Evolutionary conservation across 1,140 invertebrate genomes (phyloP).

Genomic region (Portunus trituberculatus): DNA sequence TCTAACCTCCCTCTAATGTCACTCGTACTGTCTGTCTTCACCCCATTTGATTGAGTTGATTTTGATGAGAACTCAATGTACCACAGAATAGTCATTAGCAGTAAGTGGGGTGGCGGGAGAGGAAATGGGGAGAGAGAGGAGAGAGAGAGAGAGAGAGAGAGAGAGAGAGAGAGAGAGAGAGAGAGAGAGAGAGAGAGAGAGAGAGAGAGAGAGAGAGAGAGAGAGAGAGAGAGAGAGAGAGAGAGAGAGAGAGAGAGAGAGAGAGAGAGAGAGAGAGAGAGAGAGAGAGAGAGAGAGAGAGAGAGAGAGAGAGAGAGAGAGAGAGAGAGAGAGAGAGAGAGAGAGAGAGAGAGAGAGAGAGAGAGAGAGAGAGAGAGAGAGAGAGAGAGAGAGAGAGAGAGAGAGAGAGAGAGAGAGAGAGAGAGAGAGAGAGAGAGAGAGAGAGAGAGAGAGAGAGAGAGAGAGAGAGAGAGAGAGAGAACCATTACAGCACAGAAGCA

Average conservation of each 20-base stretch:
- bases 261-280: not conserved
- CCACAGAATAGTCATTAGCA: no score
- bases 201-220: not conserved
- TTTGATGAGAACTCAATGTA: no score
- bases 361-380: not conserved
- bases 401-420: not conserved
- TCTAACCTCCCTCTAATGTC: no score
- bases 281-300: not conserved
- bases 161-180: not conserved
- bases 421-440: not conserved
- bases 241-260: conserved; percentile 31
- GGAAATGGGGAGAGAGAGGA: not conserved
- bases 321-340: not conserved
- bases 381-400: not conserved
- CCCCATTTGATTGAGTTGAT: no score
- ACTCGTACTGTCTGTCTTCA: no score
- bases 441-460: not conserved
- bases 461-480: no score
- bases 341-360: not conserved
- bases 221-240: not conserved
- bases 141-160: no score
- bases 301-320: not conserved
- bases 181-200: not conserved
- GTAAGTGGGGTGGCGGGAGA: not conserved
- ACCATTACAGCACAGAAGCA: not conserved